A percentile compares a stretch with the other conserved stretches of the same genome.
phyloP scores from a whole-genome alignment of 2,113 vertebrate genomes.

The Athene cunicularia region DNA sequence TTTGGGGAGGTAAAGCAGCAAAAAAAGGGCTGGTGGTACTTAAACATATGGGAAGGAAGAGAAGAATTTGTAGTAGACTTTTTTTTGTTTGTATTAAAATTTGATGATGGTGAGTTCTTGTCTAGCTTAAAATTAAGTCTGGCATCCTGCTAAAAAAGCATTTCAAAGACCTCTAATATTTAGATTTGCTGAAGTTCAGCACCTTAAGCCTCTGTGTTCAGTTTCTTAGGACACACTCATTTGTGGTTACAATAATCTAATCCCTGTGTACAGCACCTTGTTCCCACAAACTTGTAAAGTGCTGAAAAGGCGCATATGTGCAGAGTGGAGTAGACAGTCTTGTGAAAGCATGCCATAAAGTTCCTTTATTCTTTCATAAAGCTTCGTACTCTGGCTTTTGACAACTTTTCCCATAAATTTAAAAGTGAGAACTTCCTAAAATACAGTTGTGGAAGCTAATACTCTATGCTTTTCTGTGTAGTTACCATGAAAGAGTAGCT shows the following conservation, averaged over 20 bases:
- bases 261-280: background rate
- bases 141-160: background rate
- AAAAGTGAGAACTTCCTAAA: background rate
- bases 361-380: background rate
- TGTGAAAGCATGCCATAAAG: background rate
- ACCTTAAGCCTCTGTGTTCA: background rate
- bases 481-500: background rate
- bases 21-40: background rate
- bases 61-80: background rate
- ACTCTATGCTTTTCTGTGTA: rapidly evolving
- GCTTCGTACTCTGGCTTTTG: background rate
- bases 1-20: background rate
- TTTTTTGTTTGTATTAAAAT: background rate
- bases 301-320: background rate
- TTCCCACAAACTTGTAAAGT: background rate
- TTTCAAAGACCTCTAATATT: background rate
- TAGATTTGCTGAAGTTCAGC: background rate
- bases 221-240: background rate
- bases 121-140: background rate
- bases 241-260: background rate
- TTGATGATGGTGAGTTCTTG: background rate
- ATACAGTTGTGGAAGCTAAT: background rate
- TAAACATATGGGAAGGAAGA: background rate
- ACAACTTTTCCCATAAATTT: background rate
- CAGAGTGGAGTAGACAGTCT: background rate